phyloP scores from a whole-genome alignment of 2,888 invertebrate species.

The Julus scanicus region DNA sequence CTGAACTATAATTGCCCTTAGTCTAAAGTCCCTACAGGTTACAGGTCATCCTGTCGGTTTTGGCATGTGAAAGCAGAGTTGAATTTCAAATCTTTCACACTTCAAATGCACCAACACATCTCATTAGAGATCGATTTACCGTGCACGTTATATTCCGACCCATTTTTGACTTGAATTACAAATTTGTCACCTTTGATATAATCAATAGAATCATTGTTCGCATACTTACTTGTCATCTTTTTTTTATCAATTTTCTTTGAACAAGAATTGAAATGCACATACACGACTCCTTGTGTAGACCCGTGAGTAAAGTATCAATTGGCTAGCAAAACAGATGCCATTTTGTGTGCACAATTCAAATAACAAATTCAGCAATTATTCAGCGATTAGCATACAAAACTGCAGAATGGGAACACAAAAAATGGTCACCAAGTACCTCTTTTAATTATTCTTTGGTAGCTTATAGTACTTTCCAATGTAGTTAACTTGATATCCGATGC shows the following conservation, averaged over 20 bases:
- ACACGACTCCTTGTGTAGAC: background rate
- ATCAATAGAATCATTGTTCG: conserved; percentile 19
- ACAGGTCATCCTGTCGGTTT: background rate
- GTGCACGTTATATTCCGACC: background rate
- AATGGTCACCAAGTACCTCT: background rate
- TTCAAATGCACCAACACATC: background rate
- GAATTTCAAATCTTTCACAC: background rate
- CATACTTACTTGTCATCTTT: background rate
- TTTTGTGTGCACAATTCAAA: background rate
- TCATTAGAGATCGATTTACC: background rate
- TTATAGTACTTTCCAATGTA: background rate
- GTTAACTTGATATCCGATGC: background rate
- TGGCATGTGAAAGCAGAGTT: background rate
- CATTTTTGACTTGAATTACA: background rate
- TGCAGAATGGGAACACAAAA: background rate
- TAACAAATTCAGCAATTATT: background rate
- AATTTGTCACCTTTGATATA: conserved; percentile 29
- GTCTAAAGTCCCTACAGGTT: background rate
- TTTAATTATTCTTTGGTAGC: background rate
- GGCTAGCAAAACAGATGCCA: background rate
- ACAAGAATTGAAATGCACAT: conserved; percentile 1
- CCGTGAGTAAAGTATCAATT: background rate
- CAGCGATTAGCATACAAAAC: background rate
- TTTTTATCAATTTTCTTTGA: background rate
- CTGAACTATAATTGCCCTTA: background rate